These are phyloP conservation scores for Ceuthmochares aereus DNA, from an alignment of 2,113 vertebrate species.

Conservation along the genomic window DNA sequence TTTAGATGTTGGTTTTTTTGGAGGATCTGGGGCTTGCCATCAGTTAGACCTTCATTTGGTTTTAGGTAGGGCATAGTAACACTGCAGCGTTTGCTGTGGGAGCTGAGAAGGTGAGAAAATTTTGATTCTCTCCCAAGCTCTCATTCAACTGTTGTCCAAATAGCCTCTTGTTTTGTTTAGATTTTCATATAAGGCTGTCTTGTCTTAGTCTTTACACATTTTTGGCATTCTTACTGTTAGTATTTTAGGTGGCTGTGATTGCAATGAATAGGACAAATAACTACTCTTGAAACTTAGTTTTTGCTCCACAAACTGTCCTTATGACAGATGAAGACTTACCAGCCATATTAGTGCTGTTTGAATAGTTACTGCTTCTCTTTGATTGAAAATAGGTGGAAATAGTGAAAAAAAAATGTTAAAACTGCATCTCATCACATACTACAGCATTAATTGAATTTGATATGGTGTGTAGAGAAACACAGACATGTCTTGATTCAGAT, in stretches of 20 bases:
- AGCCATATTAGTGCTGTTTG: neutral
- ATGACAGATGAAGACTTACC: neutral
- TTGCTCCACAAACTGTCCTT: neutral
- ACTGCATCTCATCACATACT: rapidly evolving
- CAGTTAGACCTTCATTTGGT: neutral
- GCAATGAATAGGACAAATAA: neutral
- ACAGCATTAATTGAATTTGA: neutral
- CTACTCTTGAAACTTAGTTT: neutral
- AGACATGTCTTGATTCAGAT: neutral
- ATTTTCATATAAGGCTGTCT: neutral
- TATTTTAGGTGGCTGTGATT: neutral
- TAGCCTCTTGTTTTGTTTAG: neutral
- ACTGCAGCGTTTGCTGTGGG: neutral
- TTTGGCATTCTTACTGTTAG: neutral
- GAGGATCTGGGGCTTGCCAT: neutral
- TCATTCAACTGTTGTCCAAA: neutral
- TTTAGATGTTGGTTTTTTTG: neutral
- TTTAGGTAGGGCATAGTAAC: neutral
- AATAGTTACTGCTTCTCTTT: neutral
- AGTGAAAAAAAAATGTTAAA: neutral
- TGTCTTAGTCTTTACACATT: neutral
- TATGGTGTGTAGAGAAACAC: neutral
- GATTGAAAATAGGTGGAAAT: neutral
- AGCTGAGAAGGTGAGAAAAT: neutral
- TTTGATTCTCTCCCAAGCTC: neutral